These are phyloP conservation scores for Urechis unicinctus DNA, from an alignment of 2,888 invertebrate genomes.

Conservation along the genomic window DNA sequence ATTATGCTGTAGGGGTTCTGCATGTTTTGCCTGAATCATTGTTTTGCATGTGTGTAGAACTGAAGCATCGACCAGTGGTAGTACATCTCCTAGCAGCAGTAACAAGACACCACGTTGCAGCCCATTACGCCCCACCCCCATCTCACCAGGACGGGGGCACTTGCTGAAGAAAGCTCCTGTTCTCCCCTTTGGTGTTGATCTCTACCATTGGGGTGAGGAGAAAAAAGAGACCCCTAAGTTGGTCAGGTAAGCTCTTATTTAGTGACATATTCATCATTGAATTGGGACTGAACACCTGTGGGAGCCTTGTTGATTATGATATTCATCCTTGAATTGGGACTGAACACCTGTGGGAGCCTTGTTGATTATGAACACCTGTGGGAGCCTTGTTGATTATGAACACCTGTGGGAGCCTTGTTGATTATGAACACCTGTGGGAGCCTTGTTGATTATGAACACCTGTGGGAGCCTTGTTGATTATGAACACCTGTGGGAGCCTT, in stretches of 20 bases:
- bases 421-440: too few relatives aligned
- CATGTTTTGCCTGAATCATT: too few relatives aligned
- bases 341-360: background rate
- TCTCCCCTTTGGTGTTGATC: conserved; percentile 53
- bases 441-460: too few relatives aligned
- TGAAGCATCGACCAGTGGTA: too few relatives aligned
- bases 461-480: background rate
- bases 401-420: too few relatives aligned
- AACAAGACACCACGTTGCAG: too few relatives aligned
- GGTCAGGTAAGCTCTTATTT: background rate
- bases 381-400: too few relatives aligned
- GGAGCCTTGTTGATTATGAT: background rate
- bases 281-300: background rate
- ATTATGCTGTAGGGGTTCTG: too few relatives aligned
- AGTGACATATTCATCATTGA: background rate
- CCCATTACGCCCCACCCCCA: too few relatives aligned
- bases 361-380: background rate
- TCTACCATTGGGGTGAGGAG: conserved; percentile 56
- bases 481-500: background rate
- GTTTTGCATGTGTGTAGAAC: too few relatives aligned
- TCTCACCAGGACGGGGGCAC: background rate
- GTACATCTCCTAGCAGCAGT: too few relatives aligned
- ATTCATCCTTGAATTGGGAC: background rate
- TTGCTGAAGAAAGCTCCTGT: conserved; percentile 25
- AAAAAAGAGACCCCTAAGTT: background rate